Base-by-base conservation (phyloP, 2,888 invertebrate genomes). In the Synergus gifuensis region DNA sequence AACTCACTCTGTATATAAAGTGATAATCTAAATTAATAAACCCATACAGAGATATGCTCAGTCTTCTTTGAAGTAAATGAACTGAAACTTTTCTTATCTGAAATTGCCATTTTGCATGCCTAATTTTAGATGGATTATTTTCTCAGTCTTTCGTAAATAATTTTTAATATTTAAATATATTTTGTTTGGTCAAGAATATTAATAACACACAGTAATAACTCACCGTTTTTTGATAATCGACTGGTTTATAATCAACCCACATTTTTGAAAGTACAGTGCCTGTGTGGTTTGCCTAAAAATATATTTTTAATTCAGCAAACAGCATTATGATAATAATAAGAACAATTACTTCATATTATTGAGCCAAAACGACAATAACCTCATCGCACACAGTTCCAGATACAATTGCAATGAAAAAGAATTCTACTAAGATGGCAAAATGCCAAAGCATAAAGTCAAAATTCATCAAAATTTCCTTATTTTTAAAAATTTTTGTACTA, bases 241-340 rank as follows among this genome's bases (percentile, higher is more conserved):
- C 40, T 18, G 40, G 73, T 36, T n/a, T 73, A n/a, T 73, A 11
- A 4, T 54, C 16, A 40, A 16, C 54, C 73, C 73, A 73, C 73
- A 73, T 73, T 73, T 58, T 73, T 36, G 36, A 36, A 58, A 73
- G 73, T n/a, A 73, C 28, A n/a, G 54, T 54, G 4, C 54, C 49
- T 9, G 73, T 73, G 18, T 40, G 22, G n/a, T 73, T 73, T 73
- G 73, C 73, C 73, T 73, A 16, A 73, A 46, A 18, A 58, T 58
- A 58, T 18, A n/a, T 9, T 54, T n/a, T 54, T 54, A 9, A n/a
- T 54, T 36, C 36, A 36, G 5, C 36, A 36, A 7, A 36, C 0
- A 36, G 5, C 5, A 36, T 36, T 7, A 36, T 36, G 5, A 36
- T 36, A 36, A 36, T 36, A 36, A 36, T 36, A 36, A 36, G 5